Base-by-base conservation (phyloP, 2,888 invertebrate genomes). In the Siphonodentalium dalli region DNA sequence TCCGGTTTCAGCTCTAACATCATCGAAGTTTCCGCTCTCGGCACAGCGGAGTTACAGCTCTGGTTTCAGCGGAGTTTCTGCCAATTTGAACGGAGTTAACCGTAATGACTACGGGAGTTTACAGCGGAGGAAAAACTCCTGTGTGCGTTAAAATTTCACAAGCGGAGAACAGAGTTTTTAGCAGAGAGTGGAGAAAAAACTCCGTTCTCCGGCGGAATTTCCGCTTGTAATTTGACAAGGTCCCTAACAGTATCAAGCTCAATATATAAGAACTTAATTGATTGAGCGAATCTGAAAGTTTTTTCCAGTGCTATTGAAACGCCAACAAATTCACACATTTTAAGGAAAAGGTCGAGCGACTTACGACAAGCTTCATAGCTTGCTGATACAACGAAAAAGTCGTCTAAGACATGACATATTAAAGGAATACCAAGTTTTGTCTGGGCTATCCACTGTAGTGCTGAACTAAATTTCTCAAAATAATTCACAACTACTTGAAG, bases 381-480 rank as follows among this genome's bases (percentile, higher is more conserved):
- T 2, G 8, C 13, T 21, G 39, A 26, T 15, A 31, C 47, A 3
- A 28, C 13, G 33, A 21, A 40, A 31, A 48, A 38, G 21, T 46
- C 46, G 6, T 37, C 37, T 13, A 37, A 15, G 2, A 37, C 13
- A 28, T 48, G 39, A 23, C 39, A 39, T 5, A 39, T 26, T 27
- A 13, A 9, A 1, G 29, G 13, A 15, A 35, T 15, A 2, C 39
- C 4, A 18, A 48, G 33, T 21, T 48, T 39, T n/a, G 39, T 48
- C 15, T 39, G 15, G 5, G 29, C 23, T 9, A 48, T 23, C 47
- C 47, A 48, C 15, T 48, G 38, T 1, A 48, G 18, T 18, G 47
- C 40, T 6, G 39, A 23, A 20, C 47, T 42, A 23, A 50, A 27
- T 20, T 39, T 20, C 24, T 39, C 47, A 40, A n/a, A 48, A 48